Percentiles rank a stretch among this genome's conserved stretches.
Conservation (phyloP, 2,888 invertebrate species). For the Tetragnatha montana region DNA sequence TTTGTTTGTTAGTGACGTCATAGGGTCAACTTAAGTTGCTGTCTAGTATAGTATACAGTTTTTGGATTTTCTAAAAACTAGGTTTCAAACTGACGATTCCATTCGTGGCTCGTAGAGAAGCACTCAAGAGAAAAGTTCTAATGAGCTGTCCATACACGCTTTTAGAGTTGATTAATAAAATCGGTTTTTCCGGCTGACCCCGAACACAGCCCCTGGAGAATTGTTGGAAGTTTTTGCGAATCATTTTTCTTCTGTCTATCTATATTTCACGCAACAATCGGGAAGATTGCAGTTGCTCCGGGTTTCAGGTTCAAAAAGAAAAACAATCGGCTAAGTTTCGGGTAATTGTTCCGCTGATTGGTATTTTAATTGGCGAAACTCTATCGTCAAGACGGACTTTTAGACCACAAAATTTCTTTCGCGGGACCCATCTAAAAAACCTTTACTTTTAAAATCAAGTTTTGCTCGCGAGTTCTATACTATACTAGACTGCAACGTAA, state of each 20-base stretch:
- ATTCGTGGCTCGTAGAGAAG: neutral
- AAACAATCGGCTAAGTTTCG: neutral
- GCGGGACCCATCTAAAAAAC: too few species aligned
- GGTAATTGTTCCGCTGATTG: neutral
- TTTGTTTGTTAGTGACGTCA: too few species aligned
- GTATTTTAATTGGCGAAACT: neutral
- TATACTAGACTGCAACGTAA: too few species aligned
- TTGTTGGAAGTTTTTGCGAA: neutral
- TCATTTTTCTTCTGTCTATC: neutral
- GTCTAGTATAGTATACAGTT: too few species aligned
- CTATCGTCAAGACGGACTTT: neutral
- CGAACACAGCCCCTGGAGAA: too few species aligned
- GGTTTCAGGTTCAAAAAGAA: constrained; percentile 4
- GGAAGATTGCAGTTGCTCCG: neutral
- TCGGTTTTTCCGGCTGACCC: too few species aligned
- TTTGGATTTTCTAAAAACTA: neutral
- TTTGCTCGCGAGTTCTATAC: too few species aligned
- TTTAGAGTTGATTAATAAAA: neutral
- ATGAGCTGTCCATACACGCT: too few species aligned
- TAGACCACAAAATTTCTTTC: too few species aligned
- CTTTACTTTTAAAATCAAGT: too few species aligned
- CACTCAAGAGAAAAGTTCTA: neutral
- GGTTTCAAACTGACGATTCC: constrained; percentile 22
- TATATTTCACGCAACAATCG: neutral
- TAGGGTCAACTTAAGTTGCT: too few species aligned